These are phyloP conservation scores for Periophthalmodon schlosseri DNA, from an alignment of 2,113 vertebrate species.

Conservation along the genomic window DNA sequence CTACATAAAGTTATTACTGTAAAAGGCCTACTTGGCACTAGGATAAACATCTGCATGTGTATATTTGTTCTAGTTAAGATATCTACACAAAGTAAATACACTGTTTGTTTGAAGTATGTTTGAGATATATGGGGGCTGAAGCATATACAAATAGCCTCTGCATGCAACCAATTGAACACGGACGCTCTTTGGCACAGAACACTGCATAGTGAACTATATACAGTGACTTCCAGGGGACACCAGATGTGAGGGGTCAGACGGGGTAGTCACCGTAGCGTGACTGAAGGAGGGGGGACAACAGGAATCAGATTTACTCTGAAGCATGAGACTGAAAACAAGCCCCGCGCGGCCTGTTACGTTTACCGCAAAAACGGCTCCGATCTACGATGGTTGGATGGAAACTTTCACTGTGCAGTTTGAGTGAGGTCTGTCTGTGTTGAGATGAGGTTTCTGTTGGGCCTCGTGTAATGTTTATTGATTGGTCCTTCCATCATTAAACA, in stretches of 20 bases:
- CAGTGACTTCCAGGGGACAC: slow-evolving; percentile 21
- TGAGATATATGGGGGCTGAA: neutral
- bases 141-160: slow-evolving; percentile 1
- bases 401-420: slow-evolving; percentile 52
- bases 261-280: slow-evolving; percentile 9
- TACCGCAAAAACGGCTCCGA: neutral
- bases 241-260: slow-evolving; percentile 32
- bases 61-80: neutral
- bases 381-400: slow-evolving; percentile 37
- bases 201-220: slow-evolving; percentile 5
- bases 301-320: slow-evolving; percentile 28
- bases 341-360: slow-evolving; percentile 5
- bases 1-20: too few relatives aligned
- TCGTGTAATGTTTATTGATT: slow-evolving; percentile 74
- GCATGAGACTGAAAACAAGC: slow-evolving; percentile 24
- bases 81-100: slow-evolving; percentile 1
- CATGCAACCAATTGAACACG: neutral
- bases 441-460: slow-evolving; percentile 52
- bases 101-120: neutral
- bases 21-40: neutral
- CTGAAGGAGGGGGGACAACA: slow-evolving; percentile 2
- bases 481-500: slow-evolving; percentile 65
- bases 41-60: neutral
- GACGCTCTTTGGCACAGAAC: neutral
- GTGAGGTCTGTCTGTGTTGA: slow-evolving; percentile 32